A percentile compares a stretch with the other conserved stretches of the same genome.
Conservation (phyloP, 2,888 invertebrate species). For the Mantis religiosa region DNA sequence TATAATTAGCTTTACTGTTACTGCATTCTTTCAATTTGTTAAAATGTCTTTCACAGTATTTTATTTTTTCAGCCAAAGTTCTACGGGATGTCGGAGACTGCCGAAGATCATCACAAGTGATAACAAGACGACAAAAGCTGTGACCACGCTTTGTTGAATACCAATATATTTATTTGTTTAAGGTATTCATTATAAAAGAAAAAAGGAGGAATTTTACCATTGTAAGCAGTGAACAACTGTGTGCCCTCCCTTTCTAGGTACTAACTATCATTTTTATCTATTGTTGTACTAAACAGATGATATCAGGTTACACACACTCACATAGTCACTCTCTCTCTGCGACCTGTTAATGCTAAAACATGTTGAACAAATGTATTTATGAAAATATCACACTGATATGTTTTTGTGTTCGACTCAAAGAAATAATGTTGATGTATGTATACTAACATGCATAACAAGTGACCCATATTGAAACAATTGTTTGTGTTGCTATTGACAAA, state of each 20-base stretch:
- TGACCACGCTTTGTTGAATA: neutral
- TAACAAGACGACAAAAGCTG: neutral
- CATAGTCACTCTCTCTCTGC: neutral
- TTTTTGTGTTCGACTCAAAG: neutral
- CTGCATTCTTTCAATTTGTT: too few species aligned
- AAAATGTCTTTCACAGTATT: neutral
- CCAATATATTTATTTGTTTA: neutral
- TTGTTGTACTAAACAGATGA: neutral
- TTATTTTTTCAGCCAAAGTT: slow-evolving; percentile 56
- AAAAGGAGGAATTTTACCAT: neutral
- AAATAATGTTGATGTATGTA: neutral
- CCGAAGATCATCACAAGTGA: slow-evolving; percentile 17
- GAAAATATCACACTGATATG: neutral
- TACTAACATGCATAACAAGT: neutral
- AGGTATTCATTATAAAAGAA: neutral
- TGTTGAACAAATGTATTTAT: too few species aligned
- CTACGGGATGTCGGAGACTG: slow-evolving; percentile 44
- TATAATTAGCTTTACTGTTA: too few species aligned
- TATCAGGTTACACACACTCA: neutral
- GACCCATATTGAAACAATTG: too few species aligned
- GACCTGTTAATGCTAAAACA: neutral
- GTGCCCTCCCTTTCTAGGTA: neutral
- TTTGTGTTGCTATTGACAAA: too few species aligned
- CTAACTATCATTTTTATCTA: neutral
- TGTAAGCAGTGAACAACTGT: neutral